These are phyloP conservation scores for Phyllotreta cruciferae DNA, from an alignment of 2,888 invertebrate genomes.

Conservation along the genomic window DNA sequence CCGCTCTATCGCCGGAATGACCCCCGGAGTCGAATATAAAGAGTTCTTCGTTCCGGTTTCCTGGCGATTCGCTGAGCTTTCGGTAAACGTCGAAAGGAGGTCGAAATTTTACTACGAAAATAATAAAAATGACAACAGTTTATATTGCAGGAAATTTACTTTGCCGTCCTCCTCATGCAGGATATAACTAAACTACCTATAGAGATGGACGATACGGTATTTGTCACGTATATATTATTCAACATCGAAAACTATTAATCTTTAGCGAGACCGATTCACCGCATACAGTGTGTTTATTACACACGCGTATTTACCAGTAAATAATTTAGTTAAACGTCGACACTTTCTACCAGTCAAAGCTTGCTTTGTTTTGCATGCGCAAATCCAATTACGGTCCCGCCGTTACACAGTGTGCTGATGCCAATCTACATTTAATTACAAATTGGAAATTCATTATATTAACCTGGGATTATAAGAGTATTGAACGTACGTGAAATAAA, in stretches of 20 bases:
- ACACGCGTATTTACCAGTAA: slow-evolving; percentile 9
- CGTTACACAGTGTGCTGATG: slow-evolving; percentile 30
- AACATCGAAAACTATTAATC: too few species aligned
- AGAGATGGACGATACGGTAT: too few species aligned
- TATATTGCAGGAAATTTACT: too few species aligned
- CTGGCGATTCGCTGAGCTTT: slow-evolving; percentile 7
- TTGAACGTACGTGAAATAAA: slow-evolving; percentile 30
- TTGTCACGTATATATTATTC: too few species aligned
- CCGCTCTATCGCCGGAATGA: slow-evolving; percentile 11
- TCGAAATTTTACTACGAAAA: slow-evolving; percentile 3
- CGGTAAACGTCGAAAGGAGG: slow-evolving; percentile 1
- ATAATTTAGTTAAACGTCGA: slow-evolving; percentile 20
- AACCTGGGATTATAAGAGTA: slow-evolving; percentile 44
- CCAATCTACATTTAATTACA: slow-evolving; percentile 46
- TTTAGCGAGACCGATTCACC: background rate
- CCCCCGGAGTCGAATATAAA: slow-evolving; percentile 8
- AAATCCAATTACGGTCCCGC: slow-evolving; percentile 28
- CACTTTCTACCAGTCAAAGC: slow-evolving; percentile 31
- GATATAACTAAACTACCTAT: too few species aligned
- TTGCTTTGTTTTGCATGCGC: slow-evolving; percentile 38
- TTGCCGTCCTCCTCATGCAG: too few species aligned
- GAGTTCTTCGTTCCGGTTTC: slow-evolving; percentile 16
- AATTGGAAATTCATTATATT: slow-evolving; percentile 47
- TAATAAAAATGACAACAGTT: too few species aligned
- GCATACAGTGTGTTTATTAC: slow-evolving; percentile 23